A percentile compares a stretch with the other conserved stretches of the same genome.
Evolutionary conservation across 2,888 invertebrate genomes (phyloP).

Genomic region (Thecophora atra): DNA sequence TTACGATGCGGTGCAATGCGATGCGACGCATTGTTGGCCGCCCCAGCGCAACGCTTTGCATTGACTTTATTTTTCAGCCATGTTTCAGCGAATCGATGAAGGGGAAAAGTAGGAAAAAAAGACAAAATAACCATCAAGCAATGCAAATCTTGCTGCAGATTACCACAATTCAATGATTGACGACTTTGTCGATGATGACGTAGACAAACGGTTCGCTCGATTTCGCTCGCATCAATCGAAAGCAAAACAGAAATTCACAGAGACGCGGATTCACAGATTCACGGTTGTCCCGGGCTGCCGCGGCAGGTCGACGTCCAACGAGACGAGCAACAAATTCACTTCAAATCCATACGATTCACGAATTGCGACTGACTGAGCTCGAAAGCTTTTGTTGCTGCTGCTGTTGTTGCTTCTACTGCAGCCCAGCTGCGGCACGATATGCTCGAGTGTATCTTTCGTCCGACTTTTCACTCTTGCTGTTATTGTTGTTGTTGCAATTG

Average conservation of each 20-base stretch:
- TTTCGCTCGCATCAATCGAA: slow-evolving; percentile 1
- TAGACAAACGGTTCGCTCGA: neutral
- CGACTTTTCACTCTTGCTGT: slow-evolving; percentile 16
- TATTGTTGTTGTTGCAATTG: slow-evolving; percentile 8
- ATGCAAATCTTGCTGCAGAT: neutral
- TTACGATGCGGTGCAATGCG: too few relatives aligned
- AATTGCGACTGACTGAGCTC: slow-evolving; percentile 36
- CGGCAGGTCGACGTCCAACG: neutral
- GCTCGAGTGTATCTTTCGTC: slow-evolving; percentile 17
- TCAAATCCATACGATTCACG: slow-evolving; percentile 37
- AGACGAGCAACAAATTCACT: slow-evolving; percentile 33
- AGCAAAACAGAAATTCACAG: neutral
- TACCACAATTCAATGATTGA: neutral
- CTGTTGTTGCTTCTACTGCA: neutral
- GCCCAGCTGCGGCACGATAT: neutral
- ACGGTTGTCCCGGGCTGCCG: slow-evolving; percentile 8
- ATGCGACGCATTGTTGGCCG: too few relatives aligned
- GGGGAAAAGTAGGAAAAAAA: too few relatives aligned
- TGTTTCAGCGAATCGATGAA: neutral
- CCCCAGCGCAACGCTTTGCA: too few relatives aligned
- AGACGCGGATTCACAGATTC: slow-evolving; percentile 4
- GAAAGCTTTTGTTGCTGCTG: slow-evolving; percentile 33
- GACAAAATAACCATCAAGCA: too few relatives aligned
- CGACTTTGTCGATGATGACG: neutral
- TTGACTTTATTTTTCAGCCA: neutral